Evolutionary conservation across 2,113 vertebrate genomes (phyloP), one percentile per base, ranked within the genome.

Genomic region (Argyrosomus japonicus): DNA sequence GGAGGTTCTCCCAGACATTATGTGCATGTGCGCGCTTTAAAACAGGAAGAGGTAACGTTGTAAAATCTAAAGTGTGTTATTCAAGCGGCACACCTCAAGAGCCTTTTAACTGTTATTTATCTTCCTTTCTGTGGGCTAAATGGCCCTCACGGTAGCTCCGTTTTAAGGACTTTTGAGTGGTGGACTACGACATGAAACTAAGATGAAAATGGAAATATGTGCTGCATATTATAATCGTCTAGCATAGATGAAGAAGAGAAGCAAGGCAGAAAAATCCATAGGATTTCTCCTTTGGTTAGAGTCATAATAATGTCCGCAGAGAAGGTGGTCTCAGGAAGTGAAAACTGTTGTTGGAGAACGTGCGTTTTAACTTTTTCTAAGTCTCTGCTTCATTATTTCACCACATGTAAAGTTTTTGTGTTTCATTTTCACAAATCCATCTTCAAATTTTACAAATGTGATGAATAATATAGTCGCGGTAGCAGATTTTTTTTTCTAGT

Each of bases 31-130:
- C 68, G 40, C 43, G n/a, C 68, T 88, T 88, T 90, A 63, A 79
- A 92, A 83, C 23, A 87, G 82, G 72, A 80, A 88, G 82, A 78
- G 73, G 67, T 65, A 61, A 75, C 43, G 14, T 58, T 81, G 81
- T 92, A 87, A 93, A 89, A 84, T 88, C 67, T 68, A 21, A 79
- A 80, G 75, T 67, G 58, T 90, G 79, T 87, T 90, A 93, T 91
- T 92, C 81, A 65, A 89, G 78, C 76, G 70, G 81, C 63, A 54
- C 79, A 85, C 81, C 92, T 89, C 71, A 68, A 88, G 77, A 91
- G 83, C 83, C 78, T 85, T 82, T 88, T 90, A 82, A 82, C 81
- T 54, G 51, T 83, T 92, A 86, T 92, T 88, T 86, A 80, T 89
- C 79, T 83, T 79, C 69, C 76, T 77, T 84, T 87, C 69, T 83